Conservation (phyloP, 2,797 vertebrate species). For the Pangasius sanitwongsei region DNA sequence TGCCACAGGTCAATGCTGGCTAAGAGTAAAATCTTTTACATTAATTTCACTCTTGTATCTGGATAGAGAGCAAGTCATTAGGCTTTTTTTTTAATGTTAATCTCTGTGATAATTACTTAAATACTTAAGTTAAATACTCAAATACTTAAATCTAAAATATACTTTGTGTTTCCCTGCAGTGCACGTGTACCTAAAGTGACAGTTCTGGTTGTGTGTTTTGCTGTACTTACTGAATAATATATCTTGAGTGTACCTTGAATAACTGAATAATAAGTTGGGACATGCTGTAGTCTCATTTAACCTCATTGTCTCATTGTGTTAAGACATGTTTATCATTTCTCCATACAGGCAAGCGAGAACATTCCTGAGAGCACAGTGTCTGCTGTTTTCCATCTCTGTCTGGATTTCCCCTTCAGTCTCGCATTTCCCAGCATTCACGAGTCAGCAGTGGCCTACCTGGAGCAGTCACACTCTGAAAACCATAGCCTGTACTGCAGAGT, state of each 20-base stretch:
- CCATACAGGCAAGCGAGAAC: constrained; percentile 78
- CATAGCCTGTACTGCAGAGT: constrained; percentile 83
- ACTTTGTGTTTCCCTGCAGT: neutral
- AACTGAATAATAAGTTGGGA: neutral
- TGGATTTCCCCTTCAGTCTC: constrained; percentile 84
- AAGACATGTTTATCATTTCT: constrained; percentile 13
- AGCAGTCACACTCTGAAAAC: constrained; percentile 88
- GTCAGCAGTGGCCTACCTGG: constrained; percentile 86
- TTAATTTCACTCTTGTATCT: neutral
- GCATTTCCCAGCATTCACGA: constrained; percentile 86
- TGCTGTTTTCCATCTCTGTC: constrained; percentile 83
- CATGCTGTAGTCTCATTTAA: neutral
- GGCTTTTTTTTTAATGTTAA: neutral
- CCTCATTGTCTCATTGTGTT: neutral
- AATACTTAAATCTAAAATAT: neutral
- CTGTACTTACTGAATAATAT: neutral
- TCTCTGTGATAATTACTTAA: neutral
- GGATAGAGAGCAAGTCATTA: neutral
- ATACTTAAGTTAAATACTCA: no score
- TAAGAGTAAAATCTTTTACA: neutral
- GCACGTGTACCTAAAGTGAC: neutral
- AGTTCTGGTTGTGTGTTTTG: neutral
- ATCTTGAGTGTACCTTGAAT: neutral
- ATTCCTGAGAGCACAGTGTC: constrained; percentile 81
- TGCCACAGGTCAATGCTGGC: neutral